Evolutionary conservation across 2,797 vertebrate genomes (phyloP), one percentile per base, ranked within the genome.

Genomic region (Pelochelys cantorii): DNA sequence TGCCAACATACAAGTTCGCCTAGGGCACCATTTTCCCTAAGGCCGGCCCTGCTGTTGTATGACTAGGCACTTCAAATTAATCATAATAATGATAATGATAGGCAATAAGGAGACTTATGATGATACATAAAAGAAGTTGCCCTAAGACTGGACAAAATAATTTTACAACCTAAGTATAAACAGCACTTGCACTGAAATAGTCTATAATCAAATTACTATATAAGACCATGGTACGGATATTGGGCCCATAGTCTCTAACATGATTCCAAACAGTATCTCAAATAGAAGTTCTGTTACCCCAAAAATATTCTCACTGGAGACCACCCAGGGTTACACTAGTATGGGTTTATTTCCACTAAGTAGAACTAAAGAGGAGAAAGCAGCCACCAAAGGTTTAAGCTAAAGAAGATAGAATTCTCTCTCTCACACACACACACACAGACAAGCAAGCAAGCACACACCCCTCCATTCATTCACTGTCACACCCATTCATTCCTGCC

Each of bases 81-180:
- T 23, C 23, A 60, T 29, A 60, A 14, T 31, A 31, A 62, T 62
- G 31, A 60, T 5, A n/a, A 65, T 65, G 31, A 56, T 56, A 34
- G 31, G 7, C 20, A 57, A 81, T 56, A 22, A 59, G 60, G 93
- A 59, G 88, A 92, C 81, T 74, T 86, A 53, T 86, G 93, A 88
- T 23, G 52, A 29, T 90, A 83, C 23, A 37, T 75, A 54, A 11
- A 75, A 79, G 71, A 56, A 60, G 3, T 34, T 83, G 89, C 55
- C 85, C 87, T 7, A 86, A 11, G 15, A 13, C 85, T 81, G 81
- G 84, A 81, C 25, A 14, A 15, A 60, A 81, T 34, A 65, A 4
- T 80, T 89, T 34, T 65, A 75, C n/a, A 92, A 84, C 91, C 84
- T 89, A 81, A 71, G 81, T 95, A 83, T 42, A 90, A 94, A 83